These are phyloP conservation scores for Cuculus canorus DNA, from an alignment of 2,797 vertebrate genomes.

Conservation along the genomic window DNA sequence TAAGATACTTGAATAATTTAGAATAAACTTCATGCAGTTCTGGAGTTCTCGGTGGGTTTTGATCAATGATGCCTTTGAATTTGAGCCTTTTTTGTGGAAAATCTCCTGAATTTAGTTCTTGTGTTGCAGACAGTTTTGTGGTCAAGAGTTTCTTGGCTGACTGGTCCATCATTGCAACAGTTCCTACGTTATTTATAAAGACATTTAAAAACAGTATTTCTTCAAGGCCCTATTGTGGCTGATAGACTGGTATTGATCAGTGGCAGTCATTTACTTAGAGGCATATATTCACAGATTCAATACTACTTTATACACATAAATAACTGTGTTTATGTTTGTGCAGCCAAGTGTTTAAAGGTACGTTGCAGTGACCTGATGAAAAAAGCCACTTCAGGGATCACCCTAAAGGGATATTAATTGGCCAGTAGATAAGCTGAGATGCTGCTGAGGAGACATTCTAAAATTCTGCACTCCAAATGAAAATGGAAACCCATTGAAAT, in stretches of 20 bases:
- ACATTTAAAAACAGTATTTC: not conserved
- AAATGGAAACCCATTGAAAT: not conserved
- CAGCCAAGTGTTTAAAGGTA: not conserved
- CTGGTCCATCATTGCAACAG: not conserved
- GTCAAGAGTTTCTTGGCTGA: not conserved
- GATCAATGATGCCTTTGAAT: not conserved
- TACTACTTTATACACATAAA: not conserved
- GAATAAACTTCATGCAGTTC: not conserved
- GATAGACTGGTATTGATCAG: not conserved
- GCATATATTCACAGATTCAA: not conserved
- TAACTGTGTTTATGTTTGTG: not conserved
- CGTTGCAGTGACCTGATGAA: not conserved
- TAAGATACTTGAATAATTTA: conserved; percentile 24
- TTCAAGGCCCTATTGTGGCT: not conserved
- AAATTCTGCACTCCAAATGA: not conserved
- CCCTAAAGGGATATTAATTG: not conserved
- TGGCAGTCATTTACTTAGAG: not conserved
- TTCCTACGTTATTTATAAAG: not conserved
- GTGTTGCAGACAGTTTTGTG: not conserved
- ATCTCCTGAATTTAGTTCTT: not conserved
- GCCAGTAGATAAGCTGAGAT: not conserved
- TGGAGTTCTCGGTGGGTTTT: conserved; percentile 6
- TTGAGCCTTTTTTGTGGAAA: not conserved
- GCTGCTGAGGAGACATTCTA: not conserved
- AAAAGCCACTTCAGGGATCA: not conserved